Base-by-base conservation (phyloP, 2,888 invertebrate species). In the Orthosia gothica region DNA sequence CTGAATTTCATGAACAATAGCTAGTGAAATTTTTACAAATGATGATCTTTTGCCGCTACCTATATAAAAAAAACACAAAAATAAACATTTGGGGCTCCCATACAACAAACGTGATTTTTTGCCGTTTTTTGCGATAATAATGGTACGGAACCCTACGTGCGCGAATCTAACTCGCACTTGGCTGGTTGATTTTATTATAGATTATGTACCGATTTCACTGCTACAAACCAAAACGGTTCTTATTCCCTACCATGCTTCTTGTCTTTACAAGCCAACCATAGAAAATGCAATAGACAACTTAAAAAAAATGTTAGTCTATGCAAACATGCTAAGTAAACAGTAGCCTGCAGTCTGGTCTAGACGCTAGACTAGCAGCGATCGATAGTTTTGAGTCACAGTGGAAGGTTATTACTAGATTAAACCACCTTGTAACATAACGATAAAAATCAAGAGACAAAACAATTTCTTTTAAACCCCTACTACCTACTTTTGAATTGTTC, bases 331-430 rank as follows among this genome's bases (percentile, higher is more conserved):
- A 52, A 47, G 61, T 62, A 52, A 58, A 77, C 54, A 68, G 18
- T 57, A 52, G 52, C 52, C 54, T 70, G 52, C 32, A 76, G 32
- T 59, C n/a, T 47, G 20, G 77, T 70, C 81, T 77, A 81, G 82
- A 82, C 77, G 54, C 75, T 65, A 80, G 74, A 81, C 79, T 50
- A 20, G 59, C 40, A 18, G 59, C 67, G 68, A 78, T 84, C 84
- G 50, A 84, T 84, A 77, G 59, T 50, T 70, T 76, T 69, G 55
- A 67, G 40, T 69, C 73, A 82, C 52, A 1, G 32, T 32, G 18
- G 45, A 62, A 61, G 20, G 47, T 20, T 66, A 5, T 23, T 13
- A 49, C 45, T 16, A 55, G n/a, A 49, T 32, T 49, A 23, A 23
- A 55, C 2, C 49, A 40, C 1, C 23, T 70, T 23, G 40, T 40